These are phyloP conservation scores for Galaxias olidus DNA, from an alignment of 2,797 vertebrate genomes.

Conservation along the genomic window DNA sequence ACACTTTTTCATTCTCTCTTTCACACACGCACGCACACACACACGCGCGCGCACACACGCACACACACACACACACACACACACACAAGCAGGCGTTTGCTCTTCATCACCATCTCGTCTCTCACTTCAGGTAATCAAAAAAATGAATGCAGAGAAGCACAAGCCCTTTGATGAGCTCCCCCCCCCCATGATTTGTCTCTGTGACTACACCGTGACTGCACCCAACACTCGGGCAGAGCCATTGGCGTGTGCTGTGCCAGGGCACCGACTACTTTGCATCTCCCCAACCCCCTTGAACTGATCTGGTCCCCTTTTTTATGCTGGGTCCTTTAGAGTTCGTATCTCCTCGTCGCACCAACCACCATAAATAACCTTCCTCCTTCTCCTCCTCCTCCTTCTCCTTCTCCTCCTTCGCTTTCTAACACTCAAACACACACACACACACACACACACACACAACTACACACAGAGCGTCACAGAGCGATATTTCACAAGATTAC, in stretches of 20 bases:
- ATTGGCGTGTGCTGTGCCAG: neutral
- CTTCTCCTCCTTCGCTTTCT: too few relatives aligned
- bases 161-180: constrained; percentile 10
- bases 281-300: constrained; percentile 25
- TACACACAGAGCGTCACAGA: constrained; percentile 9
- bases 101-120: too few relatives aligned
- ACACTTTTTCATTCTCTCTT: too few relatives aligned
- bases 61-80: neutral
- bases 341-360: constrained; percentile 26
- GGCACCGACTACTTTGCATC: constrained; percentile 18
- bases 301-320: constrained; percentile 17
- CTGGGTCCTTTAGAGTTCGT: constrained; percentile 35
- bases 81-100: too few relatives aligned
- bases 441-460: constrained; percentile 4
- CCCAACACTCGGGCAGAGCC: neutral
- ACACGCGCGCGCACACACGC: constrained; percentile 1
- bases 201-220: neutral
- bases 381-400: too few relatives aligned
- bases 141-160: neutral
- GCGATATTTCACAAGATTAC: constrained; percentile 23
- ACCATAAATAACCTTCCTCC: constrained; percentile 17
- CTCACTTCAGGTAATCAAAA: constrained; percentile 5
- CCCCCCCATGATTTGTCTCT: constrained; percentile 4
- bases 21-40: constrained; percentile 8
- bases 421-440: neutral